phyloP scores from a whole-genome alignment of 2,113 vertebrate species.

The Xiphophorus maculatus region DNA sequence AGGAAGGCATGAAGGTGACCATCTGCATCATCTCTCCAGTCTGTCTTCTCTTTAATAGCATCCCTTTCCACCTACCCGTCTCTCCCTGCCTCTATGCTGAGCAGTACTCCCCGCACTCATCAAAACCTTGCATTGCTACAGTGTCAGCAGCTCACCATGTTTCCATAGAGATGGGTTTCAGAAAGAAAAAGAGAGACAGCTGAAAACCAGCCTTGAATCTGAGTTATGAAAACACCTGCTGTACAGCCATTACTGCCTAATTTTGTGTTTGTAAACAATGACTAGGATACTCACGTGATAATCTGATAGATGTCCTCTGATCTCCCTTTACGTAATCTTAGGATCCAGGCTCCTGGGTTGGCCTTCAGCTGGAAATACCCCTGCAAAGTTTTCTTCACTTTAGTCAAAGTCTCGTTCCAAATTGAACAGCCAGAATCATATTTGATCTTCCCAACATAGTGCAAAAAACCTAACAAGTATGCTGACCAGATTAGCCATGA shows the following conservation, averaged over 20 bases:
- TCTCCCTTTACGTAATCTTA: slow-evolving; percentile 90
- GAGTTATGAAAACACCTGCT: slow-evolving; percentile 31
- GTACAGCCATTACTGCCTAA: slow-evolving; percentile 31
- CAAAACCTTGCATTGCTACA: slow-evolving; percentile 69
- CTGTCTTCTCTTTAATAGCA: slow-evolving; percentile 68
- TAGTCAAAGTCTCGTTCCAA: not conserved
- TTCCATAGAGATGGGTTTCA: slow-evolving; percentile 72
- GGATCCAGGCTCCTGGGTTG: slow-evolving; percentile 92
- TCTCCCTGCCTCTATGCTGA: slow-evolving; percentile 47
- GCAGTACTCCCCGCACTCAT: slow-evolving; percentile 71
- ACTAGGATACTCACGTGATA: slow-evolving; percentile 83
- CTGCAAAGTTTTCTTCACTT: slow-evolving; percentile 65
- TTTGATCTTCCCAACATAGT: not conserved
- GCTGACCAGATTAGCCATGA: slow-evolving; percentile 97
- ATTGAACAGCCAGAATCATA: not conserved
- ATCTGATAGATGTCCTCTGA: slow-evolving; percentile 94
- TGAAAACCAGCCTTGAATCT: slow-evolving; percentile 51
- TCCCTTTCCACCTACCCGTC: slow-evolving; percentile 62
- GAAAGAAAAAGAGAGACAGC: slow-evolving; percentile 44
- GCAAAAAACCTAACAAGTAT: not conserved
- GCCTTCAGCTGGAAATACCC: slow-evolving; percentile 99
- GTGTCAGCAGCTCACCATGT: slow-evolving; percentile 71
- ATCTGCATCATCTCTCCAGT: slow-evolving; percentile 65
- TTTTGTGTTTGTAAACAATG: not conserved
- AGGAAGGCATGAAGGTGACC: slow-evolving; percentile 62